Conservation (phyloP, 2,113 vertebrate genomes). For the Podiceps cristatus region DNA sequence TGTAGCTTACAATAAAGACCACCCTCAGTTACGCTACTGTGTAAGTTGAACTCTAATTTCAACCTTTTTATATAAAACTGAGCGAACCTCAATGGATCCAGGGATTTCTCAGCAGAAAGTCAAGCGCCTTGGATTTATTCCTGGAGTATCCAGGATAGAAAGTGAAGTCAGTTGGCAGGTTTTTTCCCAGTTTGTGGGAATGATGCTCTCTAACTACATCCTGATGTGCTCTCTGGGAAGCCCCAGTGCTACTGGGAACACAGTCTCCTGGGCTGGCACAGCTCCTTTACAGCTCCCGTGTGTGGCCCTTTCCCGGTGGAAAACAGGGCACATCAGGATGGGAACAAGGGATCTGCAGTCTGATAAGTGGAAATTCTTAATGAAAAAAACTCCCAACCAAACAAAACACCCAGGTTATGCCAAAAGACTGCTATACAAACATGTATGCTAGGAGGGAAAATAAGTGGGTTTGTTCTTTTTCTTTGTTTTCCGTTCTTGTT, state of each 20-base stretch:
- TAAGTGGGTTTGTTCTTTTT: not conserved
- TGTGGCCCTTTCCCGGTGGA: not conserved
- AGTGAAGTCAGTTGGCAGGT: not conserved
- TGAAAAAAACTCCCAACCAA: not conserved
- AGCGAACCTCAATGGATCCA: not conserved
- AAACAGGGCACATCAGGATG: accelerated
- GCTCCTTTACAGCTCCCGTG: not conserved
- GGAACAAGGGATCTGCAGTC: not conserved
- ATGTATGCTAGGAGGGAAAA: no score
- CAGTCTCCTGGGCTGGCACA: accelerated
- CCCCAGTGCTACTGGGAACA: not conserved
- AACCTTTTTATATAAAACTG: not conserved
- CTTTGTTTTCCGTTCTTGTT: not conserved
- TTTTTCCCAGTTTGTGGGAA: not conserved
- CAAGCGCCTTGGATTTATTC: not conserved
- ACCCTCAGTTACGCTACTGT: not conserved
- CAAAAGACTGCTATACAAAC: not conserved
- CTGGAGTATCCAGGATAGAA: not conserved
- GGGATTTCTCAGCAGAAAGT: not conserved
- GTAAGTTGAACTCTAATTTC: not conserved
- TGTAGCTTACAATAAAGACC: not conserved
- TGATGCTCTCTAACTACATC: not conserved
- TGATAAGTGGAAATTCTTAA: not conserved
- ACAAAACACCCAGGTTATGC: not conserved
- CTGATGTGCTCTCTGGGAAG: not conserved